Conservation (phyloP, 2,888 invertebrate species). For the Leucania comma region DNA sequence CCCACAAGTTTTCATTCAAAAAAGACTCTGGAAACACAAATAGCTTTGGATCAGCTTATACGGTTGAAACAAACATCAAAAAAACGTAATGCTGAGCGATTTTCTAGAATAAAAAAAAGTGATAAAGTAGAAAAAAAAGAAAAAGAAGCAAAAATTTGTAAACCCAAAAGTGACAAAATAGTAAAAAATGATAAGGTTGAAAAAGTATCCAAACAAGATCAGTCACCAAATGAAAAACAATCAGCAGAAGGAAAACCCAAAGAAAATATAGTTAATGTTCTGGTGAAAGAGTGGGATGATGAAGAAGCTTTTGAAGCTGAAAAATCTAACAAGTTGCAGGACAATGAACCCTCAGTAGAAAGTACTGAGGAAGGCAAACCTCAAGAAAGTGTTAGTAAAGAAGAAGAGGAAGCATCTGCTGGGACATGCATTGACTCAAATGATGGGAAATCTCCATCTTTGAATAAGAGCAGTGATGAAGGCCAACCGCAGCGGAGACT, state of each 20-base stretch:
- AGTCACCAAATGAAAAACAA: slow-evolving; percentile 17
- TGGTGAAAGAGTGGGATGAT: slow-evolving; percentile 90
- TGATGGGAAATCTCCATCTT: slow-evolving; percentile 71
- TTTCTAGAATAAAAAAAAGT: slow-evolving; percentile 58
- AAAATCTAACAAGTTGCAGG: slow-evolving; percentile 63
- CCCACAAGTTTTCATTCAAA: slow-evolving; percentile 56
- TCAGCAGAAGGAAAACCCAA: slow-evolving; percentile 64
- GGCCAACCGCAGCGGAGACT: slow-evolving; percentile 81
- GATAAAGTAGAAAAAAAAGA: slow-evolving; percentile 52
- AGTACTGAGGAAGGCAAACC: slow-evolving; percentile 63
- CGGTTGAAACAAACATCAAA: slow-evolving; percentile 73
- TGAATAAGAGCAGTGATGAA: slow-evolving; percentile 78
- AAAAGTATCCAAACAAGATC: slow-evolving; percentile 51
- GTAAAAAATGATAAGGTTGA: slow-evolving; percentile 50
- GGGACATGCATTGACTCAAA: slow-evolving; percentile 72
- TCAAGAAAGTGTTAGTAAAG: slow-evolving; percentile 63
- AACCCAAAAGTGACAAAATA: slow-evolving; percentile 47
- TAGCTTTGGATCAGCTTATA: slow-evolving; percentile 83
- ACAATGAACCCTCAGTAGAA: slow-evolving; percentile 64
- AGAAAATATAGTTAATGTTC: slow-evolving; percentile 85
- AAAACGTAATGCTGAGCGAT: slow-evolving; percentile 59
- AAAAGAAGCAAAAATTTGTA: slow-evolving; percentile 43
- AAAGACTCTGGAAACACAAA: slow-evolving; percentile 77
- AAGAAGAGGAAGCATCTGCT: slow-evolving; percentile 65
- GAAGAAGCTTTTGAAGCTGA: slow-evolving; percentile 79